Percentiles rank a stretch among this genome's conserved stretches.
phyloP scores from a whole-genome alignment of 1,140 invertebrate genomes.

The Aphidius gifuensis region DNA sequence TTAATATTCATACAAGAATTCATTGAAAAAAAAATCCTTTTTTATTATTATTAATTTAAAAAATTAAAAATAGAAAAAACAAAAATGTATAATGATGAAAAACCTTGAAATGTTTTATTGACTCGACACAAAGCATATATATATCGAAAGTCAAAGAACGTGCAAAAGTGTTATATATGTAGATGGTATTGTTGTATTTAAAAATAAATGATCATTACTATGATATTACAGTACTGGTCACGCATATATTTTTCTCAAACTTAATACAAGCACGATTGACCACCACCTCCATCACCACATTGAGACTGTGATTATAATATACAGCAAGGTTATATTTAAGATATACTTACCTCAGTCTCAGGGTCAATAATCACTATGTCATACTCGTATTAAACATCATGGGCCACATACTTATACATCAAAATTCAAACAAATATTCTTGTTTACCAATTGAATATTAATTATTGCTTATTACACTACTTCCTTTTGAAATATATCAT shows the following conservation, averaged over 20 bases:
- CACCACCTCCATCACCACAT: neutral
- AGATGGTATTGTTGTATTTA: slow-evolving; percentile 1
- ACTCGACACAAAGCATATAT: neutral
- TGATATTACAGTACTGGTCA: slow-evolving; percentile 35
- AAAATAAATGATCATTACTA: slow-evolving; percentile 23
- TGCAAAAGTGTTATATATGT: slow-evolving; percentile 1
- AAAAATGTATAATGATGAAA: slow-evolving; percentile 7
- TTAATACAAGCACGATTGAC: neutral
- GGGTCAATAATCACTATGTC: slow-evolving; percentile 13
- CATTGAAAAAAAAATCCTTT: too few relatives aligned
- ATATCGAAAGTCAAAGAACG: slow-evolving; percentile 6
- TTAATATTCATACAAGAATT: too few relatives aligned
- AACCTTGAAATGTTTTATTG: slow-evolving; percentile 8
- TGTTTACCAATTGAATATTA: neutral
- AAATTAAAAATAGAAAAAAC: neutral
- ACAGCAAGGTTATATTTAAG: slow-evolving; percentile 4
- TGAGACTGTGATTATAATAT: slow-evolving; percentile 10
- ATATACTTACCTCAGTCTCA: slow-evolving; percentile 5
- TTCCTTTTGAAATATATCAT: neutral
- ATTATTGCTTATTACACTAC: neutral
- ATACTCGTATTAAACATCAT: slow-evolving; percentile 13
- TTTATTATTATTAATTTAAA: neutral
- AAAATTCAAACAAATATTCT: neutral
- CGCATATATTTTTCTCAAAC: slow-evolving; percentile 43
- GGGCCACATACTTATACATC: slow-evolving; percentile 9